Evolutionary conservation across 2,888 invertebrate genomes (phyloP).

Genomic region (Drosophila mayaguana): DNA sequence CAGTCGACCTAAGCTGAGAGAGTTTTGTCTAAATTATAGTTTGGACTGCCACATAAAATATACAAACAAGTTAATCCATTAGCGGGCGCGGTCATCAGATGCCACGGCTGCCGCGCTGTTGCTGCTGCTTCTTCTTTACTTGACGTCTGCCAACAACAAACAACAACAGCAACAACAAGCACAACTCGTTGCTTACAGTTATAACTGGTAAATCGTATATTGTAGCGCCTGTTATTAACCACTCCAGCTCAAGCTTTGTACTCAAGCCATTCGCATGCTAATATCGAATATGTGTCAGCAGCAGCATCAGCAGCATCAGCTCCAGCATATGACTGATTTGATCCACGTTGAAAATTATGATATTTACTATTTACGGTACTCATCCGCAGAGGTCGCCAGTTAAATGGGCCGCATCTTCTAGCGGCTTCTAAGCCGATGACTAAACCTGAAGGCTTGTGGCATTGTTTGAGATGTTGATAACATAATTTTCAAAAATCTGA

Average conservation of each 20-base stretch:
- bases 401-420: constrained; percentile 59
- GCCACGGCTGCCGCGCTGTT: constrained; percentile 1
- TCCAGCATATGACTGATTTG: constrained; percentile 26
- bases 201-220: constrained; percentile 62
- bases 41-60: constrained; percentile 60
- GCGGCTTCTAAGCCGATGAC: constrained; percentile 55
- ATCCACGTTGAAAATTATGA: constrained; percentile 64
- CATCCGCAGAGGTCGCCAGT: constrained; percentile 13
- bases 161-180: constrained; percentile 14
- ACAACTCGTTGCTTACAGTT: constrained; percentile 47
- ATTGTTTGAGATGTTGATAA: constrained; percentile 67
- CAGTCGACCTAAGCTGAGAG: constrained; percentile 14
- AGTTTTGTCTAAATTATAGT: constrained; percentile 60
- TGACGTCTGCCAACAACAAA: constrained; percentile 22
- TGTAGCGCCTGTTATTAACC: constrained; percentile 62
- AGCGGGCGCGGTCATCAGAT: constrained; percentile 54
- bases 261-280: constrained; percentile 63
- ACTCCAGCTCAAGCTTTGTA: constrained; percentile 52
- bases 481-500: constrained; percentile 43
- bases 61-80: constrained; percentile 79
- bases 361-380: constrained; percentile 47
- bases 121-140: background rate
- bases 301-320: constrained; percentile 29
- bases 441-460: constrained; percentile 30
- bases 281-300: constrained; percentile 73